Percentiles rank a stretch among this genome's conserved stretches.
Evolutionary conservation across 2,113 vertebrate genomes (phyloP).

Genomic region (Ailuropoda melanoleuca): DNA sequence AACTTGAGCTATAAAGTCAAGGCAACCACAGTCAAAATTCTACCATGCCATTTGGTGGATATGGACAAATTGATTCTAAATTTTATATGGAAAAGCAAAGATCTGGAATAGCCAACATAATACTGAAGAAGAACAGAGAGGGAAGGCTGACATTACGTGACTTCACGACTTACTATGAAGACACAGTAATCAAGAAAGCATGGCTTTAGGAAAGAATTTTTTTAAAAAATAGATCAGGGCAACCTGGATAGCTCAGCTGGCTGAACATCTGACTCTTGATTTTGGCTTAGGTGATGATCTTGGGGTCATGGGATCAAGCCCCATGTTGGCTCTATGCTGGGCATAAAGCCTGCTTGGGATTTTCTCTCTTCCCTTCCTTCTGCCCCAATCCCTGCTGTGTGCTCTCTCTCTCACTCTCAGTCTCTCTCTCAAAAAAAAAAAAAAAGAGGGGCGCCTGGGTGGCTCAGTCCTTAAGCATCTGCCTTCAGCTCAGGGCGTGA

Average conservation of each 20-base stretch:
- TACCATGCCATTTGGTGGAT: background rate
- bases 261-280: background rate
- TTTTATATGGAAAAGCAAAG: background rate
- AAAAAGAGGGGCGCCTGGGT: background rate
- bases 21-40: background rate
- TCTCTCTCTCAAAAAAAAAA: background rate
- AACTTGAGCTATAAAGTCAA: fast-evolving
- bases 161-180: background rate
- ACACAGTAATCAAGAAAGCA: fast-evolving
- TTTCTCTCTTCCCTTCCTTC: background rate
- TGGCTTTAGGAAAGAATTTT: no score
- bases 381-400: background rate
- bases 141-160: fast-evolving
- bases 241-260: background rate
- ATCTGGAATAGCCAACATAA: background rate
- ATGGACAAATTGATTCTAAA: background rate
- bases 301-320: background rate
- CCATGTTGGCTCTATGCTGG: background rate
- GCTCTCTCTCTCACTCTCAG: background rate
- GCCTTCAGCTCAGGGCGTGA: no score
- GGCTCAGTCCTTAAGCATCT: no score
- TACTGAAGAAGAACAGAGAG: fast-evolving
- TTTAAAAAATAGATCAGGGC: background rate
- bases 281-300: background rate
- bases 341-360: background rate